A percentile compares a stretch with the other conserved stretches of the same genome.
Evolutionary conservation across 1,140 invertebrate genomes (phyloP).

Genomic region (Pygmarrhopalites habei): DNA sequence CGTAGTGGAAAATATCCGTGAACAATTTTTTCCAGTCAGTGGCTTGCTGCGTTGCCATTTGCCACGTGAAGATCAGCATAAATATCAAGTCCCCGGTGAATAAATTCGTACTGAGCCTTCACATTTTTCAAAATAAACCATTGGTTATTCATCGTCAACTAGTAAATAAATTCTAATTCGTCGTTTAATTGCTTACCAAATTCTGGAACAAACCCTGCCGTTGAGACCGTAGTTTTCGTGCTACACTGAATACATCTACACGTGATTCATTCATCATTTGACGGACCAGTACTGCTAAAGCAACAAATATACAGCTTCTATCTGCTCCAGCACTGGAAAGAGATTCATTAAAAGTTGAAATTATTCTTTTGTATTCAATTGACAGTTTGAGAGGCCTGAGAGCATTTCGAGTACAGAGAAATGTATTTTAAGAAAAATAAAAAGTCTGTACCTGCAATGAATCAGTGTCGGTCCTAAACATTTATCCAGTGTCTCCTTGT

Average conservation of each 20-base stretch:
- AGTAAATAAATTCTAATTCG: background rate
- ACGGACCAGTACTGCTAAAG: conserved; percentile 72
- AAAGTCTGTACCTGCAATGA: conserved; percentile 67
- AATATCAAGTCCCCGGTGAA: conserved; percentile 80
- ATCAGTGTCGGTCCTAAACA: conserved; percentile 60
- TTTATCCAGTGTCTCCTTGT: conserved; percentile 45
- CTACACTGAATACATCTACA: conserved; percentile 75
- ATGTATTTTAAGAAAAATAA: no score
- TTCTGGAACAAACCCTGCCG: conserved; percentile 72
- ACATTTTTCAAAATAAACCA: conserved; percentile 43
- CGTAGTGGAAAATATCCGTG: conserved; percentile 11
- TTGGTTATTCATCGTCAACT: background rate
- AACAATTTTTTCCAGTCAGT: conserved; percentile 24
- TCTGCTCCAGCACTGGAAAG: conserved; percentile 65
- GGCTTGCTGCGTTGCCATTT: conserved; percentile 33
- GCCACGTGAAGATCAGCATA: conserved; percentile 72
- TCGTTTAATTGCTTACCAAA: conserved; percentile 58
- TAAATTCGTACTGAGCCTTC: conserved; percentile 83
- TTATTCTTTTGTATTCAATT: conserved; percentile 1
- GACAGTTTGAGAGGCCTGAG: background rate
- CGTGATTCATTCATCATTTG: conserved; percentile 71
- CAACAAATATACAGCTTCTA: conserved; percentile 80
- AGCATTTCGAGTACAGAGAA: no score
- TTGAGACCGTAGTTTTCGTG: conserved; percentile 73
- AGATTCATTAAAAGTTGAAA: conserved; percentile 3